These are phyloP conservation scores for Nothura maculosa DNA, from an alignment of 2,797 vertebrate species.

Conservation along the genomic window DNA sequence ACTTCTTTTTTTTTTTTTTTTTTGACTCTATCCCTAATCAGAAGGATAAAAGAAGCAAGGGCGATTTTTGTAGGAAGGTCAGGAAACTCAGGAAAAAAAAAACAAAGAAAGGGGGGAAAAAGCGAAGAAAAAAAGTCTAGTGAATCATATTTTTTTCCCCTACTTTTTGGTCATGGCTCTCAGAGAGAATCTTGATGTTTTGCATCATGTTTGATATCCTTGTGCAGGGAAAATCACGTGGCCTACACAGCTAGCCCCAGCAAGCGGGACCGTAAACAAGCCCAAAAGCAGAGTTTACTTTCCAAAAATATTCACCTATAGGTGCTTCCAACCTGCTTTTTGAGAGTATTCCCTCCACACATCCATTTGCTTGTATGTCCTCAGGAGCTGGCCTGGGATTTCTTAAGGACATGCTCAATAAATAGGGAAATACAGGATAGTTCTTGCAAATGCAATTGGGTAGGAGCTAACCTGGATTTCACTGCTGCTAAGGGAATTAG, in stretches of 20 bases:
- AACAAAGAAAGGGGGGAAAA: not conserved
- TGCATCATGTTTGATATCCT: not conserved
- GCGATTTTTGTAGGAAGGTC: not conserved
- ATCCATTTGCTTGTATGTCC: not conserved
- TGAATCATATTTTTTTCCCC: not conserved
- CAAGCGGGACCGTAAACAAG: not conserved
- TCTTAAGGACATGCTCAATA: not conserved
- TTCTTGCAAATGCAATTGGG: not conserved
- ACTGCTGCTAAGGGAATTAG: not conserved
- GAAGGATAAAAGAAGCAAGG: not conserved
- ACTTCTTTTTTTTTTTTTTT: not conserved
- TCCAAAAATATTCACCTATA: not conserved
- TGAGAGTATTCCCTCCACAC: not conserved
- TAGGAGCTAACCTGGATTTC: conserved; percentile 32
- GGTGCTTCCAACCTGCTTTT: not conserved
- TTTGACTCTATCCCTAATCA: not conserved
- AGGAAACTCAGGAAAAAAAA: not conserved
- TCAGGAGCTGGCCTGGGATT: not conserved
- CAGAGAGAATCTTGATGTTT: not conserved
- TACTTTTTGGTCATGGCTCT: not conserved
- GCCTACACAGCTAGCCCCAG: not conserved
- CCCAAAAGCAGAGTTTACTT: not conserved
- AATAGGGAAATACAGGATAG: not conserved
- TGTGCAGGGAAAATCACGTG: not conserved
- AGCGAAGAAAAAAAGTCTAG: not conserved